Base-by-base conservation (phyloP, 1,140 invertebrate species). In the Mya arenaria region DNA sequence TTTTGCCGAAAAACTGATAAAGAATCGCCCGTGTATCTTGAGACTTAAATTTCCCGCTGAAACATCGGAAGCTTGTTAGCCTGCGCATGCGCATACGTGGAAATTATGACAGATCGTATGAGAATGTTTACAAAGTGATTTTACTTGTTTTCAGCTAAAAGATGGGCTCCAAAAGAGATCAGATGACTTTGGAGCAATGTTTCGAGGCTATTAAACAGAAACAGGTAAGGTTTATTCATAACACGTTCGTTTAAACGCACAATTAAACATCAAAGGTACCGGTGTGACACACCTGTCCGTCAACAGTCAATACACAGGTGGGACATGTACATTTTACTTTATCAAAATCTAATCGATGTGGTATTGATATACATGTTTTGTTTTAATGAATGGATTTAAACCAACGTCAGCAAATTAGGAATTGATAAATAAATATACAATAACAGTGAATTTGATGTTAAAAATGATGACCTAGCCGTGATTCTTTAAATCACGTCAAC, bases 141-240 rank as follows among this genome's bases (percentile, higher is more conserved):
- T 78, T 66, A 23, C 41, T 66, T 78, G 23, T 68, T 80, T 80
- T 32, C 65, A 80, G 77, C 55, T 80, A 68, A 80, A 78, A 39
- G 41, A 80, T 80, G 77, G 66, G 77, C 4, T 80, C 77, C 13
- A 80, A 62, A 71, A 80, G 58, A 66, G 77, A 80, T 62, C 55
- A 23, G 34, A 80, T 71, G 65, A 55, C 65, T 17, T 19, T 80
- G 30, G 77, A 80, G 8, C 77, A 80, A 62, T 80, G 77, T 80
- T 69, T 80, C 25, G 77, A 56, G 32, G 52, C 37, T 6, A 60
- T 80, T 13, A 80, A 71, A 62, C 52, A 71, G 52, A 80, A 80
- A 44, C 77, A 80, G 77, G 77, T 80, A 69, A 80, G 62, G n/a
- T 10, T 4, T 23, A 36, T n/a, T n/a, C n/a, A n/a, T n/a, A n/a